Conservation (phyloP, 2,113 vertebrate species). For the Eublepharis macularius region DNA sequence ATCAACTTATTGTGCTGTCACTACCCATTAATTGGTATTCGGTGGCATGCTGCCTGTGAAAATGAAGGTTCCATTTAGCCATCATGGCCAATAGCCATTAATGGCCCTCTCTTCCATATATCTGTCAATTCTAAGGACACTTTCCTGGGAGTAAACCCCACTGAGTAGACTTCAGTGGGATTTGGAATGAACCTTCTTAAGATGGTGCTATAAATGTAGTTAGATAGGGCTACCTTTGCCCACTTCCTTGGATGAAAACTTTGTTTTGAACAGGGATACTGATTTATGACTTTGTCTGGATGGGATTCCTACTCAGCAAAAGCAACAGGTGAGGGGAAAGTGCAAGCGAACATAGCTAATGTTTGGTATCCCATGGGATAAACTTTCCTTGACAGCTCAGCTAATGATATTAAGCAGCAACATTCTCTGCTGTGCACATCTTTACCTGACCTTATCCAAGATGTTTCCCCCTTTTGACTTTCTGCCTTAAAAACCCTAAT, state of each 20-base stretch:
- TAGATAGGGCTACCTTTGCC: not conserved
- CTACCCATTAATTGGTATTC: too few relatives aligned
- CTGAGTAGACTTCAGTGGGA: too few relatives aligned
- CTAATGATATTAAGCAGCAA: slow-evolving; percentile 45
- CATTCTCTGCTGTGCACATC: slow-evolving; percentile 52
- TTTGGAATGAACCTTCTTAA: too few relatives aligned
- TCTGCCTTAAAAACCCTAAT: slow-evolving; percentile 65
- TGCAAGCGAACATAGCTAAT: slow-evolving; percentile 40
- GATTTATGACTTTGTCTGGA: not conserved
- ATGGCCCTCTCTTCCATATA: too few relatives aligned
- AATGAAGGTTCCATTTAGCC: too few relatives aligned
- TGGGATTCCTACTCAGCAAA: not conserved
- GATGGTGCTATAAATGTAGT: too few relatives aligned
- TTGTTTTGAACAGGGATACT: too few relatives aligned
- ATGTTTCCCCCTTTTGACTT: slow-evolving; percentile 57
- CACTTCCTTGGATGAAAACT: not conserved
- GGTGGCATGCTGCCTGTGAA: too few relatives aligned
- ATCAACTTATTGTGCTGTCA: too few relatives aligned
- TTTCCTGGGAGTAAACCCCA: too few relatives aligned
- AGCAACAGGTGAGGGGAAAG: not conserved
- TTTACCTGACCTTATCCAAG: slow-evolving; percentile 60
- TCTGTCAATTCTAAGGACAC: too few relatives aligned
- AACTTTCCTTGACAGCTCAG: slow-evolving; percentile 54
- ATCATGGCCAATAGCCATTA: too few relatives aligned
- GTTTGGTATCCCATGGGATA: slow-evolving; percentile 17